Conservation (phyloP, 2,797 vertebrate genomes). For the Potorous gilbertii region DNA sequence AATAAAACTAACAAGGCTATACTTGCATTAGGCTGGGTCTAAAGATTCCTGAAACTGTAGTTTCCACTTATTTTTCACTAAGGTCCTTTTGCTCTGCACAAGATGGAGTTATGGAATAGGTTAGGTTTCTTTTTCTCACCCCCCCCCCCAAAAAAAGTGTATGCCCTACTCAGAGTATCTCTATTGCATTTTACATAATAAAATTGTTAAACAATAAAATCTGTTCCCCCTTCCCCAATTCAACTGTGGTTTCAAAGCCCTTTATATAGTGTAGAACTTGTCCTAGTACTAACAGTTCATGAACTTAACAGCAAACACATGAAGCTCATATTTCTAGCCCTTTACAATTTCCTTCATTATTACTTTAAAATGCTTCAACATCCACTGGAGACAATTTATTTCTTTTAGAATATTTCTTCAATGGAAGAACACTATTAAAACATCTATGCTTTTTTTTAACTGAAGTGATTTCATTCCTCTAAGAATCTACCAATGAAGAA, state of each 20-base stretch:
- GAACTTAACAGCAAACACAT: background rate
- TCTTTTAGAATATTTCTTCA: background rate
- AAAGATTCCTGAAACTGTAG: background rate
- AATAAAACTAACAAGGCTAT: background rate
- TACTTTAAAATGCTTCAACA: background rate
- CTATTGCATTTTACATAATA: background rate
- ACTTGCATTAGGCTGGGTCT: background rate
- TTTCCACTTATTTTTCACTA: background rate
- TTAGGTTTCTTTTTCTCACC: background rate
- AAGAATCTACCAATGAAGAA: background rate
- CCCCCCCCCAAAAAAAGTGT: background rate
- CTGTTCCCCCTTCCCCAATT: fast-evolving
- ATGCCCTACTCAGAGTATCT: background rate
- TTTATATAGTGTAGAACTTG: background rate
- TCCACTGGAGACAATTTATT: background rate
- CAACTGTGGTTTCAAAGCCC: background rate
- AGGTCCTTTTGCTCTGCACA: background rate
- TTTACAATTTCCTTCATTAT: background rate
- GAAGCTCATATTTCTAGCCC: background rate
- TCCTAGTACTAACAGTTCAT: background rate
- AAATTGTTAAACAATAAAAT: background rate
- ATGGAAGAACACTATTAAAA: background rate
- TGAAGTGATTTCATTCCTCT: background rate
- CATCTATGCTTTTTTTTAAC: background rate
- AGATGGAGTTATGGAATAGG: background rate